Base-by-base conservation (phyloP, 2,113 vertebrate species). In the Zonotrichia leucophrys region DNA sequence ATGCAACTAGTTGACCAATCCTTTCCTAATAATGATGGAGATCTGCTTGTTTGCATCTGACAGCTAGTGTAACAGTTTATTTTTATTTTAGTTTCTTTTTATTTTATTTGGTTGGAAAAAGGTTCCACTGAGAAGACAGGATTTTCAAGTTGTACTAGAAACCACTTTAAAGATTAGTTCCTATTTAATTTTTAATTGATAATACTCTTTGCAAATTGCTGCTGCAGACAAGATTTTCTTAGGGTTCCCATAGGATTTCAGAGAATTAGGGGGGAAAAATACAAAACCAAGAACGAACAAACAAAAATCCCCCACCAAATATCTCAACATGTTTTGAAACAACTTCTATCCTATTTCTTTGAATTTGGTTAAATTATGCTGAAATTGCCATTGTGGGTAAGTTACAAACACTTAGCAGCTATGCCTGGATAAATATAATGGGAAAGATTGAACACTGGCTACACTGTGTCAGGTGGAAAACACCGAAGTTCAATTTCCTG, bases 181-280 rank as follows among this genome's bases (percentile, higher is more conserved):
- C 46, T 37, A 5, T 63, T 55, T 33, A 8, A 9, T 84, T 94
- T 89, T 84, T 39, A 52, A 5, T 4, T 37, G 81, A 7, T 22
- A 66, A 15, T 62, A 23, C 11, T 41, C n/a, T 76, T 60, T 72
- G 25, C 33, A 81, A 87, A 81, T 52, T 67, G 27, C 25, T 81
- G 23, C 10, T 63, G 16, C 22, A 63, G 23, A 39, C 7, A 37
- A 56, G 28, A 55, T 39, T 91, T 82, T 20, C 19, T 60, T 39
- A 37, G 9, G 3, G 4, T 80, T 68, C 19, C 15, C 7, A 8
- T 5, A 68, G 12, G 12, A 28, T 90, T 90, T 80, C 22, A 60
- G 14, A 31, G 9, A 52, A 33, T 13, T 55, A 0, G 53, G 31
- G 33, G 15, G 18, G 0, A 3, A 7, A 49, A 35, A 21, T 5